phyloP scores from a whole-genome alignment of 2,888 invertebrate genomes.

The Ophion slaviceki region DNA sequence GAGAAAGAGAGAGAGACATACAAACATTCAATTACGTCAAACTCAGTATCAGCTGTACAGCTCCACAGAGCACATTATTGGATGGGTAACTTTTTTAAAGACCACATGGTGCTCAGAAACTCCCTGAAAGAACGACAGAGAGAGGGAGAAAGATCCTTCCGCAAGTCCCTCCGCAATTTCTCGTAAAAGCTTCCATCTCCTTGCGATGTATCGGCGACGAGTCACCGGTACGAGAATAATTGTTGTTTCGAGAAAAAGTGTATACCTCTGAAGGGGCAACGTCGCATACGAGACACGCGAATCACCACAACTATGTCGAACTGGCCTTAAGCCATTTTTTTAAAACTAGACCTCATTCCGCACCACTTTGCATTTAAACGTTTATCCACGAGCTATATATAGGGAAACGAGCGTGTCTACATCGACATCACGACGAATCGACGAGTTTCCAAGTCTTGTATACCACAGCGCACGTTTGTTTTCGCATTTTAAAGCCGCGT shows the following conservation, averaged over 20 bases:
- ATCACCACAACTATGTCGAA: background rate
- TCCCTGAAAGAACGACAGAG: too few species aligned
- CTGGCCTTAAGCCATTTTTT: slow-evolving; percentile 30
- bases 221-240: background rate
- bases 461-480: background rate
- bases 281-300: slow-evolving; percentile 9
- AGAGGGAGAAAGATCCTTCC: too few species aligned
- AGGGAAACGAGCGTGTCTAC: background rate
- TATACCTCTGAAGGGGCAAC: slow-evolving; percentile 10
- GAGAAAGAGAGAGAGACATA: slow-evolving; percentile 2
- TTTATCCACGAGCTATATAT: slow-evolving; percentile 5
- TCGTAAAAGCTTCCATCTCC: slow-evolving; percentile 55
- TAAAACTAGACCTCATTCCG: background rate
- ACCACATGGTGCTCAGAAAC: too few species aligned
- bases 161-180: slow-evolving; percentile 8
- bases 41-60: too few species aligned
- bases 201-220: slow-evolving; percentile 41
- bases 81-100: too few species aligned
- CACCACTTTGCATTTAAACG: background rate
- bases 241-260: slow-evolving; percentile 5
- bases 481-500: too few species aligned
- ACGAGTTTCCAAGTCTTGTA: background rate
- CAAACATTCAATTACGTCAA: too few species aligned
- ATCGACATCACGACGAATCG: background rate
- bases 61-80: too few species aligned